A percentile compares a stretch with the other conserved stretches of the same genome.
Conservation (phyloP, 2,113 vertebrate genomes). For the Spilogale gracilis region DNA sequence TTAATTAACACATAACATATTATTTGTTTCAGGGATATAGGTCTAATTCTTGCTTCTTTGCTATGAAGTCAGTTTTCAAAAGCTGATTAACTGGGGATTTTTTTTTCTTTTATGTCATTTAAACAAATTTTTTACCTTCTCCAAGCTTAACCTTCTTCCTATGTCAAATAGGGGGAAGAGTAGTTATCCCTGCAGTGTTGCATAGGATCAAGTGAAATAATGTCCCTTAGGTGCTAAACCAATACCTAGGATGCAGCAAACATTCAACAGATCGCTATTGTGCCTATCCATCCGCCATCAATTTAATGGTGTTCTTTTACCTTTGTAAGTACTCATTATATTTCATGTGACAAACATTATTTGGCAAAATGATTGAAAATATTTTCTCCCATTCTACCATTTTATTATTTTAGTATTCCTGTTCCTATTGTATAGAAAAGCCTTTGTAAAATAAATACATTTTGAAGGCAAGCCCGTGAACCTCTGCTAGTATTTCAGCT, state of each 20-base stretch:
- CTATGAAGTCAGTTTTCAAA: background rate
- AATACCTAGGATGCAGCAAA: background rate
- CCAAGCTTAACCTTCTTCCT: background rate
- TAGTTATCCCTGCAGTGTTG: background rate
- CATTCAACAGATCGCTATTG: background rate
- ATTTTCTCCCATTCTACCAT: background rate
- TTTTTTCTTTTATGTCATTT: background rate
- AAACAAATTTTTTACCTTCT: conserved; percentile 28
- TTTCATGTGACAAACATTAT: conserved; percentile 44
- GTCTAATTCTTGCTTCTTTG: background rate
- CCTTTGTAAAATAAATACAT: conserved; percentile 20
- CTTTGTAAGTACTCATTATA: background rate
- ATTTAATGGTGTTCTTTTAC: background rate
- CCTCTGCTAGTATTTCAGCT: background rate
- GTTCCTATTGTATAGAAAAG: background rate
- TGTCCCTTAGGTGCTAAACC: background rate
- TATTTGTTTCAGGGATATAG: too few relatives aligned
- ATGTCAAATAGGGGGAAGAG: background rate
- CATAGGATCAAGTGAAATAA: background rate
- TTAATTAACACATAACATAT: too few relatives aligned
- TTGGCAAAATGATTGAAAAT: conserved; percentile 20
- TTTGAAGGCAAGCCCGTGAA: background rate
- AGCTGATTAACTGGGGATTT: background rate
- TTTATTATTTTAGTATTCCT: background rate
- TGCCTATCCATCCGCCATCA: background rate